Evolutionary conservation across 2,888 invertebrate species (phyloP), one percentile per base, ranked within the genome.

Genomic region (Trachelus troglodyta): DNA sequence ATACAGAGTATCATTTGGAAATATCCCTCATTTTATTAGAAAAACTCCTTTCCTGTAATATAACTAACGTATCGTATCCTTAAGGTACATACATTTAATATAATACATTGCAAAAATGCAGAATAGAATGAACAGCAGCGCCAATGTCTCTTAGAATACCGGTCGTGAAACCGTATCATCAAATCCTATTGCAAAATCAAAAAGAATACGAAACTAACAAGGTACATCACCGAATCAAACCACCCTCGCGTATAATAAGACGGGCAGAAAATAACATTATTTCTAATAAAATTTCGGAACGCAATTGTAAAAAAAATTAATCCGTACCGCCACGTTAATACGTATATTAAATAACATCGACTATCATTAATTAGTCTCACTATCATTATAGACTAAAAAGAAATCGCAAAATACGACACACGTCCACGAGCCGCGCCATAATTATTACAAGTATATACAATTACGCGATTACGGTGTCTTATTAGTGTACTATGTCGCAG

Each of bases 71-170:
- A 83, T 83, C 79, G 81, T 81, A 75, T 76, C 79, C 78, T 83
- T 83, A 82, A 81, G 76, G 74, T 84, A 81, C 76, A 81, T 40
- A 68, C 79, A 69, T 35, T 79, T 77, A 79, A 82, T 83, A 86
- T 86, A 78, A 84, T 88, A 88, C 88, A 88, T 80, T 88, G 84
- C 82, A 82, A 85, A 86, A 87, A 84, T 88, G 85, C 83, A 81
- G 82, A 84, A 79, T 81, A 76, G 80, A 82, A 74, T 34, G 33
- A 71, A 71, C 71, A 31, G 31, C 31, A 56, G 56, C 23, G 56
- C 56, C 23, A 15, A 56, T 23, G 56, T 56, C 69, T 56, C 31
- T 69, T 77, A 33, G 56, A 34, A 77, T 76, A 76, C 74, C 74
- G 34, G 31, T n/a, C n/a, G 35, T 34, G 35, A 75, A 76, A 77